phyloP scores from a whole-genome alignment of 2,888 invertebrate genomes.

The Helleia helle region DNA sequence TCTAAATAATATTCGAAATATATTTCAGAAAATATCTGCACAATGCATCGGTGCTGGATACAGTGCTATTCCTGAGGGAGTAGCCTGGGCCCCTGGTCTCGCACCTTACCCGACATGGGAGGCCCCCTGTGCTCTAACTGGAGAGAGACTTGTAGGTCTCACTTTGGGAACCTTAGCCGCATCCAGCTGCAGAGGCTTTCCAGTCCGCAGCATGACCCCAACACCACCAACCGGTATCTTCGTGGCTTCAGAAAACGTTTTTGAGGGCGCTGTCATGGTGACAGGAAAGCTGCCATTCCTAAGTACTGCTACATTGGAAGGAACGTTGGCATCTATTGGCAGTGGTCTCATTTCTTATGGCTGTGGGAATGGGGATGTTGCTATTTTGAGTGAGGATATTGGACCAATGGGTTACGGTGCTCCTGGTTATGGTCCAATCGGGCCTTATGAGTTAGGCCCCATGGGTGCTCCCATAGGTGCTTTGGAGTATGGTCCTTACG shows the following conservation, averaged over 20 bases:
- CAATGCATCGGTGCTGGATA: slow-evolving; percentile 17
- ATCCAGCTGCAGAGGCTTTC: slow-evolving; percentile 18
- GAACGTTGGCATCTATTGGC: slow-evolving; percentile 30
- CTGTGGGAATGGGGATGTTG: slow-evolving; percentile 34
- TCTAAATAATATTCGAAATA: background rate
- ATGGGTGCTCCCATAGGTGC: no score
- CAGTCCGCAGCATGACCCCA: slow-evolving; percentile 30
- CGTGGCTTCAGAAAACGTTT: slow-evolving; percentile 31
- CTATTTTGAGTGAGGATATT: slow-evolving; percentile 28
- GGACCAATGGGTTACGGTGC: slow-evolving; percentile 9
- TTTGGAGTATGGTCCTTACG: no score
- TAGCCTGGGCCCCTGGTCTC: slow-evolving; percentile 1
- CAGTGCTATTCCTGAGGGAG: slow-evolving; percentile 11
- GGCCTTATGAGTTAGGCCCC: slow-evolving; percentile 4
- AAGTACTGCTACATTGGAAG: slow-evolving; percentile 34
- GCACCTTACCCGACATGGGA: background rate
- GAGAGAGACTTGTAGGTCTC: slow-evolving; percentile 6
- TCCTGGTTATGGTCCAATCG: background rate
- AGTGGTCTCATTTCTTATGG: slow-evolving; percentile 33
- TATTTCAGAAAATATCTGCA: slow-evolving; percentile 16
- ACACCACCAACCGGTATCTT: slow-evolving; percentile 32
- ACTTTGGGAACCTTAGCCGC: slow-evolving; percentile 12
- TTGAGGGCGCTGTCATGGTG: slow-evolving; percentile 30
- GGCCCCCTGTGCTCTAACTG: slow-evolving; percentile 10
- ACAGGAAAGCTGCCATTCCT: slow-evolving; percentile 33